Evolutionary conservation across 1,140 invertebrate species (phyloP).

Genomic region (Acromyrmex echinatior): DNA sequence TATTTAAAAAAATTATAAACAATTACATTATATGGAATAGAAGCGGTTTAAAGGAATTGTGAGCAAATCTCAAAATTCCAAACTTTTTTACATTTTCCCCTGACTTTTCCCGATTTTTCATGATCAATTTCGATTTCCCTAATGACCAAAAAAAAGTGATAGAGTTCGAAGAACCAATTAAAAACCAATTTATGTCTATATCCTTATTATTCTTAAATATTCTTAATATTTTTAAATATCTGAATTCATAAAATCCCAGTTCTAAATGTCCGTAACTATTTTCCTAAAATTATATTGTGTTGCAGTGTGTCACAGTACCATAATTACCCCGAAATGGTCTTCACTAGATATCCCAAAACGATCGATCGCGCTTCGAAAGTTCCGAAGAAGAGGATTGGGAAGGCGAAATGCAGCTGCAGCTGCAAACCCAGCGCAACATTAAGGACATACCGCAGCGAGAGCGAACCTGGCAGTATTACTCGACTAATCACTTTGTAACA

Average conservation of each 20-base stretch:
- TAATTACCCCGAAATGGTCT: constrained; percentile 41
- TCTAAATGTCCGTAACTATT: not conserved
- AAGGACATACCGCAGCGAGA: constrained; percentile 76
- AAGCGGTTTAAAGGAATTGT: too few relatives aligned
- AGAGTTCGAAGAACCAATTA: too few relatives aligned
- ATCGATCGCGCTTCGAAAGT: constrained; percentile 63
- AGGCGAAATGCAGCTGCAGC: constrained; percentile 74
- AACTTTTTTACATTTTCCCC: too few relatives aligned
- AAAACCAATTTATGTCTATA: too few relatives aligned
- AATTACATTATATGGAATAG: too few relatives aligned
- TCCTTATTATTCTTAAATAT: too few relatives aligned
- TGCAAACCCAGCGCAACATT: constrained; percentile 75
- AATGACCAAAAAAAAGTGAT: too few relatives aligned
- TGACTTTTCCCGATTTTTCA: too few relatives aligned
- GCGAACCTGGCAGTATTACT: constrained; percentile 79
- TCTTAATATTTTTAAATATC: not conserved
- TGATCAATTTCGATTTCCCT: too few relatives aligned
- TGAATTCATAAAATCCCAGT: not conserved
- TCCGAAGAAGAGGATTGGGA: constrained; percentile 66
- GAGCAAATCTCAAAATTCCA: too few relatives aligned
- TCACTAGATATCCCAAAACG: constrained; percentile 14
- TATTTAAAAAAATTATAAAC: too few relatives aligned
- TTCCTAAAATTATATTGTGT: constrained; percentile 6
- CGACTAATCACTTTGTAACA: constrained; percentile 84
- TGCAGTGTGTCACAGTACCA: not conserved